Base-by-base conservation (phyloP, 2,797 vertebrate species). In the Sciurus vulgaris region DNA sequence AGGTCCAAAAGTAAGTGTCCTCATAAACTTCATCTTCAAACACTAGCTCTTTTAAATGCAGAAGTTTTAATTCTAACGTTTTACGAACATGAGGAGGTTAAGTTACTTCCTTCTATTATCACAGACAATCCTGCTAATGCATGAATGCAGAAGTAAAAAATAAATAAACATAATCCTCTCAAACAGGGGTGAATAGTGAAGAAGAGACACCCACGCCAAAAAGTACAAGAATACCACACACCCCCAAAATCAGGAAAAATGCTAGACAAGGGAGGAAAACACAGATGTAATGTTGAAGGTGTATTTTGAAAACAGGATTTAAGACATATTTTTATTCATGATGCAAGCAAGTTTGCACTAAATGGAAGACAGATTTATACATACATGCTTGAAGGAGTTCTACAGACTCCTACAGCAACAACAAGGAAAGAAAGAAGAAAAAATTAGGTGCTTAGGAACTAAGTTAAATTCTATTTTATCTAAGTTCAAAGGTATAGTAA, bases 301-400 rank as follows among this genome's bases (percentile, higher is more conserved):
- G 51, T 51, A 76, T 22, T 90, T 91, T 86, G 61, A 88, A 91
- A 94, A 72, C 3, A 69, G 26, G 4, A 72, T 70, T 86, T 73
- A 88, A 93, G 44, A 95, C 30, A 56, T 54, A 74, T 65, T 93
- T 89, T 95, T 69, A 61, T 94, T 94, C 15, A 38, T 20, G 30
- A 7, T 22, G 33, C 26, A 59, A 91, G 87, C 49, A 84, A 38
- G 35, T 44, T 70, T 90, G 73, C 91, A 96, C 10, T 56, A 84
- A 81, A 35, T 59, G 20, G 22, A 83, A n/a, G 63, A 76, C 22
- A 96, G 35, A 89, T 83, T 91, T 85, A 86, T 0, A 91, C 3
- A 86, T 0, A 91, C 3, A 20, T 89, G 30, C 35, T 77, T 76
- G 2, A 96, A 93, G 13, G 61, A 91, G 95, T 83, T 72, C 72